Evolutionary conservation across 2,113 vertebrate species (phyloP), one percentile per base, ranked within the genome.

Genomic region (Chunga burmeisteri): DNA sequence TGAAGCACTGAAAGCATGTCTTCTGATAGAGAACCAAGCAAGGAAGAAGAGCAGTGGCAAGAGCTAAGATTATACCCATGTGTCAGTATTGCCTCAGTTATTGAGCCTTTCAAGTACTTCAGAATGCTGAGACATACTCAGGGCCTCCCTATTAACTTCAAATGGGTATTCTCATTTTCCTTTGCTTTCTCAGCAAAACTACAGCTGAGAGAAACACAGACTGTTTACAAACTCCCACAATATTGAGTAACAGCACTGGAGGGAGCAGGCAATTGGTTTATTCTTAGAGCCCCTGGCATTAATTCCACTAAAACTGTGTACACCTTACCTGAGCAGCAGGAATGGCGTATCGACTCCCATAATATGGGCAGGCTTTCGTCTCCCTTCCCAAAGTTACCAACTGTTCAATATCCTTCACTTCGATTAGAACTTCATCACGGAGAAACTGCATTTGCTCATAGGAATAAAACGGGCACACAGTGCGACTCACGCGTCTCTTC

Each of bases 341-440:
- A 81, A 99, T 97, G 47, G 99, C 98, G 0, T 98, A 98, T n/a
- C 99, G 98, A 79, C 99, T 98, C 87, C 98, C 97, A 7, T 99
- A 99, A 77, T 99, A 99, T 1, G 99, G 99, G 80, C 99, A 99
- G 25, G 99, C 98, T 81, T 97, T 98, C 2, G 86, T 97, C 74
- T 99, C 98, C 93, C 92, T 98, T 66, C 99, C 99, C 62, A 99
- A 97, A 42, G 98, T 82, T 91, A 99, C 97, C 92, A 99, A 92
- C 94, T 99, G 98, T 96, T 99, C 99, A 7, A 99, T 98, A 87
- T 99, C 99, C 44, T 98, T 98, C 86, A 99, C 98, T 55, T 98
- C 96, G 58, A 98, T 98, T 38, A 99, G 97, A 84, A 99, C 77
- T 90, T 98, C 97, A 26, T 99, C 99, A 10, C 98, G 98, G 96